Base-by-base conservation (phyloP, 2,888 invertebrate genomes). In the Neoaliturus tenellus region DNA sequence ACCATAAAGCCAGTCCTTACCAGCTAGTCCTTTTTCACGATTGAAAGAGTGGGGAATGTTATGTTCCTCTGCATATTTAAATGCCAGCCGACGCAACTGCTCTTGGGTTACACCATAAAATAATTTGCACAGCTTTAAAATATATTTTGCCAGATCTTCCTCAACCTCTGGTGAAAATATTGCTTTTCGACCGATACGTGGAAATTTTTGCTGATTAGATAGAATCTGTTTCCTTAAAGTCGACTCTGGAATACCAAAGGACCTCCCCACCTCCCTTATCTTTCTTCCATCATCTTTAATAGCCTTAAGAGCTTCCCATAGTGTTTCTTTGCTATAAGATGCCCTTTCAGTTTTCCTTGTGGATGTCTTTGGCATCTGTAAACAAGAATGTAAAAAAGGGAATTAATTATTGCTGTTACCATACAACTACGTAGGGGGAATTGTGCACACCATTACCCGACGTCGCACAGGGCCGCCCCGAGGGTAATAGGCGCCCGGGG, bases 141-240 rank as follows among this genome's bases (percentile, higher is more conserved):
- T 14, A 14, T 81, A 39, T 5, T 75, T 84, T 2, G 33, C 31
- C 14, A 81, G 35, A 10, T 71, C 33, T 20, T 0, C 69, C n/a
- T 81, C 51, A 39, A 81, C 73, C 17, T 80, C 71, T n/a, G 17
- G 20, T 0, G 48, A 48, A 41, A 84, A 73, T 6, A 81, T 23
- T 1, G 0, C 8, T n/a, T 35, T 31, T 69, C 67, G 67, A 35
- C 81, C 67, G 20, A 81, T 31, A 10, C 2, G 0, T 14, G 81
- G 81, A 39, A 8, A 8, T 39, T 5, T 8, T 8, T 8, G 5
- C 6, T 39, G 6, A 8, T 39, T 39, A 12, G 5, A 8, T 39
- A 8, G 17, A 83, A 78, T 8, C 91, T 89, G 4, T 5, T 55
- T 17, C 5, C 55, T 5, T 10, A 20, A n/a, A 55, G 55, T 23